Evolutionary conservation across 2,888 invertebrate genomes (phyloP), one percentile per base, ranked within the genome.

Genomic region (Hoplodrina blanda): DNA sequence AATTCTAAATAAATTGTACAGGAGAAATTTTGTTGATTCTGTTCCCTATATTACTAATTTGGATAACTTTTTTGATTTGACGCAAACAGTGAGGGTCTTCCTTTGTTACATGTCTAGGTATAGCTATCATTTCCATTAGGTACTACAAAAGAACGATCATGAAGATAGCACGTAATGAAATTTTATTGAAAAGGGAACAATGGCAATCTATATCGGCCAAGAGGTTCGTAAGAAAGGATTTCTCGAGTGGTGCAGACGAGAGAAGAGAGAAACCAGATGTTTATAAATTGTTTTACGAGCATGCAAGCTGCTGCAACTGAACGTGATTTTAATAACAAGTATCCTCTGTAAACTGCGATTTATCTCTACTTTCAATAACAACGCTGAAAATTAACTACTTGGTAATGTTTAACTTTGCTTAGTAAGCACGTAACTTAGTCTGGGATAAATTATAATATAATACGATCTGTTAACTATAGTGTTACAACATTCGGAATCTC

Each of bases 181-280:
- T 44, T 61, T 53, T 20, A 74, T 62, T 25, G 19, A 50, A 74
- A 59, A 2, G 4, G 57, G 53, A 68, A 46, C 44, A 74, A 73
- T 53, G 33, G 49, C 53, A 54, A 62, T 67, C 13, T 62, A n/a
- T 52, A 41, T 49, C 20, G 62, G 61, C 41, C 67, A 25, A 60
- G 20, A 62, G 37, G 50, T 57, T 61, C 41, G 46, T 54, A 71
- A 10, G 33, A 55, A 62, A 66, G 33, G 62, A 74, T 73, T 46
- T 63, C 33, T 19, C 64, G 57, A 56, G 20, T 25, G 33, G 30
- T 41, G 30, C 53, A 53, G 49, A 13, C 19, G 17, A 56, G 30
- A 49, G 44, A 25, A 54, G 37, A n/a, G 44, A 19, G 50, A 53
- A 54, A 30, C 52, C 62, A 25, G 30, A 65, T 50, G 50, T 74